A percentile compares a stretch with the other conserved stretches of the same genome.
Conservation (phyloP, 2,797 vertebrate genomes). For the Ptychobarbus kaznakovi region DNA sequence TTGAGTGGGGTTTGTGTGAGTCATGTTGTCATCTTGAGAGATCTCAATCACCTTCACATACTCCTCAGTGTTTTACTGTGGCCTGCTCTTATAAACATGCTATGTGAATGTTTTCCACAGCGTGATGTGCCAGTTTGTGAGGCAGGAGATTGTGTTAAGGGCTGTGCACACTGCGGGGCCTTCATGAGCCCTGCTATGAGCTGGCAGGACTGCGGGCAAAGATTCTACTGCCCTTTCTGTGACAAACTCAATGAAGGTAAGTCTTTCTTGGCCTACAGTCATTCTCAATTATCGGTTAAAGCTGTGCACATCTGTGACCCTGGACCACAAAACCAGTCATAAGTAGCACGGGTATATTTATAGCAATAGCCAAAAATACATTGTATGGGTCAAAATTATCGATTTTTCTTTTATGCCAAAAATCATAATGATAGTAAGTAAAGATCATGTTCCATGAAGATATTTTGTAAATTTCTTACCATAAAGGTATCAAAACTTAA, state of each 20-base stretch:
- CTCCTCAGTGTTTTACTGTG: background rate
- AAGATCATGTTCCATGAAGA: too few species aligned
- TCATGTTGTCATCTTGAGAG: background rate
- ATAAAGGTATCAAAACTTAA: too few species aligned
- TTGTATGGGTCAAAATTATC: too few species aligned
- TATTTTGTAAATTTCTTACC: too few species aligned
- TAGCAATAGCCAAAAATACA: too few species aligned
- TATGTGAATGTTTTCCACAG: constrained; percentile 52
- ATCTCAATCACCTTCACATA: background rate
- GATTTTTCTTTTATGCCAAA: too few species aligned
- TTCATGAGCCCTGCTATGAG: constrained; percentile 79
- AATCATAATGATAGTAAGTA: too few species aligned
- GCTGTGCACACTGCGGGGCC: constrained; percentile 76
- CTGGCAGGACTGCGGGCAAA: constrained; percentile 84
- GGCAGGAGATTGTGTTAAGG: constrained; percentile 68
- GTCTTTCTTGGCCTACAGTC: background rate
- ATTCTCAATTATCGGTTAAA: background rate
- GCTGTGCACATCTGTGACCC: background rate
- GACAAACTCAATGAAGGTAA: constrained; percentile 78
- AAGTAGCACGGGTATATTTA: too few species aligned
- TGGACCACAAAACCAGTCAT: too few species aligned
- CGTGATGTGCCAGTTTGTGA: constrained; percentile 65
- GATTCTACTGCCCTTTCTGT: constrained; percentile 83
- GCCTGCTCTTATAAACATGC: background rate
- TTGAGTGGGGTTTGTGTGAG: background rate